These are phyloP conservation scores for Anthrax anthrax DNA, from an alignment of 2,888 invertebrate genomes.

Conservation along the genomic window DNA sequence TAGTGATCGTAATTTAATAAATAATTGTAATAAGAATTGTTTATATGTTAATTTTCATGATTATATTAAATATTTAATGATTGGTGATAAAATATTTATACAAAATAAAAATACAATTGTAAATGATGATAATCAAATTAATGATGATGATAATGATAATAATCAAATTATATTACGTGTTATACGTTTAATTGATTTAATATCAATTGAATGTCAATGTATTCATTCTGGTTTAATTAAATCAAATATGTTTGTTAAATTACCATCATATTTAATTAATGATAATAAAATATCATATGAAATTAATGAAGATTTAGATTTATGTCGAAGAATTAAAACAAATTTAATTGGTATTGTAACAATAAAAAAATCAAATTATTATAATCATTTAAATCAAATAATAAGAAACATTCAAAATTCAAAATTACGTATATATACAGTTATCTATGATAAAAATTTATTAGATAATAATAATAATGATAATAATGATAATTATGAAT, in stretches of 20 bases:
- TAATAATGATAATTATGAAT: background rate
- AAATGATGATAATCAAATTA: background rate
- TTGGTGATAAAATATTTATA: background rate
- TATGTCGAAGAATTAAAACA: slow-evolving; percentile 23
- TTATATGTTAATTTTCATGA: background rate
- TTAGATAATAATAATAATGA: too few species aligned
- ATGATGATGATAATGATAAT: background rate
- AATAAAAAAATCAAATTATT: too few species aligned
- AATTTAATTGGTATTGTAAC: slow-evolving; percentile 22
- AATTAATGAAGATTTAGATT: slow-evolving; percentile 27
- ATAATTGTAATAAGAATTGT: background rate
- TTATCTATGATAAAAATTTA: background rate
- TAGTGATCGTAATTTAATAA: background rate
- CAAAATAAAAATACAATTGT: too few species aligned
- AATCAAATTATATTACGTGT: background rate
- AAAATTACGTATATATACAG: background rate
- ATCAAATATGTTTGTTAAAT: background rate
- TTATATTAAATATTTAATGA: background rate
- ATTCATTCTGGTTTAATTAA: background rate
- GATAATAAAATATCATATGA: slow-evolving; percentile 20
- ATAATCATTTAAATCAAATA: too few species aligned
- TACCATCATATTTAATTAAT: background rate
- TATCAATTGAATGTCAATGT: background rate
- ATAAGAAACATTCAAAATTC: too few species aligned
- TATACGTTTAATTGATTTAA: background rate